phyloP scores from a whole-genome alignment of 1,140 invertebrate species.

The Diprion similis region DNA sequence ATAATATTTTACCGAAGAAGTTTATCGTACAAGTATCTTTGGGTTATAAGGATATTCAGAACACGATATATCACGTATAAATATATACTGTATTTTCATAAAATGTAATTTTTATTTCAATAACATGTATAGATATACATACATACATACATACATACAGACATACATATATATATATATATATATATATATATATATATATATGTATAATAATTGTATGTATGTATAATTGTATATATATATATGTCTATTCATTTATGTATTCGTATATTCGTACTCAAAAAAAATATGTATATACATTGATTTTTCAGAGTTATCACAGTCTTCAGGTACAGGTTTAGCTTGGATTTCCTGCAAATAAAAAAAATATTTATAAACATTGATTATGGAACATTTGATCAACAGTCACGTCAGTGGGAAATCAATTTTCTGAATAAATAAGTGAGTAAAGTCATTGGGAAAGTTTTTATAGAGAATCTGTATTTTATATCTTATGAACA shows the following conservation, averaged over 20 bases:
- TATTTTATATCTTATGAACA: slow-evolving; percentile 47
- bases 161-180: too few relatives aligned
- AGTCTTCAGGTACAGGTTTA: slow-evolving; percentile 56
- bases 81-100: too few relatives aligned
- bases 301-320: slow-evolving; percentile 49
- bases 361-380: slow-evolving; percentile 33
- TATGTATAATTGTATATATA: slow-evolving; percentile 18
- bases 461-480: slow-evolving; percentile 44
- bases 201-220: too few relatives aligned
- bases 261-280: slow-evolving; percentile 28
- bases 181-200: too few relatives aligned
- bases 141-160: too few relatives aligned
- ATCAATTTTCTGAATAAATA: not conserved
- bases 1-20: too few relatives aligned
- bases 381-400: not conserved
- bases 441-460: not conserved
- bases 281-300: slow-evolving; percentile 32
- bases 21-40: too few relatives aligned
- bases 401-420: not conserved
- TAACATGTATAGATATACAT: too few relatives aligned
- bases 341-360: slow-evolving; percentile 51
- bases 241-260: slow-evolving; percentile 13
- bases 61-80: too few relatives aligned
- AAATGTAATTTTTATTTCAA: too few relatives aligned
- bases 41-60: too few relatives aligned